Evolutionary conservation across 1,140 invertebrate species (phyloP), one percentile per base, ranked within the genome.

Genomic region (Aphidius gifuensis): DNA sequence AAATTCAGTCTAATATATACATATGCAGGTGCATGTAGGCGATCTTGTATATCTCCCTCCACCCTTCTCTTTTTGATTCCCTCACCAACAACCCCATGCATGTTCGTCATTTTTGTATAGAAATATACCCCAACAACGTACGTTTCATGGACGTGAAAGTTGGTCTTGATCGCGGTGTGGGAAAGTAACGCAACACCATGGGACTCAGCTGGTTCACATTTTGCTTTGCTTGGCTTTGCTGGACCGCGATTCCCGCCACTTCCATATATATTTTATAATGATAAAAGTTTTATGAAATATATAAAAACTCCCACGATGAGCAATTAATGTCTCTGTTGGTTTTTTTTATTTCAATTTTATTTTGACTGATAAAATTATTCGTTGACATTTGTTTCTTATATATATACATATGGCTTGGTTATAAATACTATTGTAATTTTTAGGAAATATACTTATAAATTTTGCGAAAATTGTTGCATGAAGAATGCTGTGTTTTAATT

Each of bases 111-210:
- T 11, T 32, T 42, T 40, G 11, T 42, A 54, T 40, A 58, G 11
- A 38, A 23, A 38, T 44, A 43, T 9, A 8, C 43, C 39, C 8
- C 4, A 40, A 54, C 7, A 44, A 38, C 38, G 43, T 54, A 16
- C 44, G n/a, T 54, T 5, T 16, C 9, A 47, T 46, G 48, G 49
- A 3, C 53, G 45, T 56, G 60, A 61, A 56, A 61, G 61, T 63
- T 46, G 61, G 56, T 23, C 9, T 44, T 40, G 42, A 43, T 40
- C 42, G 44, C 43, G 48, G 73, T 78, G 77, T 79, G 77, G 77
- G 77, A 79, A 79, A 77, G 77, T 77, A 78, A 79, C 69, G 73
- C 71, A 72, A 79, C 73, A 79, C 77, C 77, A 77, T 78, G 75
- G 69, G 75, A 78, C 68, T 71, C 68, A 65, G 66, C 39, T 60